These are phyloP conservation scores for Bombus balteatus DNA, from an alignment of 1,140 invertebrate genomes.

Conservation along the genomic window DNA sequence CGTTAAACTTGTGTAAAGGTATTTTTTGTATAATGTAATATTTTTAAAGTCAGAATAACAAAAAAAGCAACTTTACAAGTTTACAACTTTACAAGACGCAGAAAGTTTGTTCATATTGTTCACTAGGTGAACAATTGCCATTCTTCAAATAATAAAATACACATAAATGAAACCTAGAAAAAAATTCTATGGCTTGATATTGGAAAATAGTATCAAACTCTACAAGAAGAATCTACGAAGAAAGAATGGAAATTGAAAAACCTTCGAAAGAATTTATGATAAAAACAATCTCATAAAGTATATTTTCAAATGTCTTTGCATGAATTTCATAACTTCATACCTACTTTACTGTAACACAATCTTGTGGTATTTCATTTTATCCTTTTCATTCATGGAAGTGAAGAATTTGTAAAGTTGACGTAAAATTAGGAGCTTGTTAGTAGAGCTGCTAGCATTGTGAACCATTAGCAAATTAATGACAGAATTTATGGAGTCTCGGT, in stretches of 20 bases:
- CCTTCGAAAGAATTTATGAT: too few relatives aligned
- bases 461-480: slow-evolving; percentile 46
- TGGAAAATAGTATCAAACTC: not conserved
- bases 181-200: not conserved
- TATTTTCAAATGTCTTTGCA: not conserved
- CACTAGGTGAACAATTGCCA: not conserved
- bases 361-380: not conserved
- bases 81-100: not conserved
- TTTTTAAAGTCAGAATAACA: not conserved
- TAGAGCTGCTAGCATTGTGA: not conserved
- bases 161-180: not conserved
- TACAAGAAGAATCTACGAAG: not conserved
- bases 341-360: not conserved
- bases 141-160: not conserved
- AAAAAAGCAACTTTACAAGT: not conserved
- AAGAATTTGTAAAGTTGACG: not conserved
- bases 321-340: not conserved
- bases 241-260: not conserved
- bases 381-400: not conserved
- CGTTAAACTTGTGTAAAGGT: too few relatives aligned
- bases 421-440: slow-evolving; percentile 8
- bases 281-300: too few relatives aligned
- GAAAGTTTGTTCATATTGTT: not conserved
- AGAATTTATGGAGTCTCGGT: slow-evolving; percentile 36
- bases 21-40: not conserved